phyloP scores from a whole-genome alignment of 2,888 invertebrate genomes.

The Zonitis immaculata region DNA sequence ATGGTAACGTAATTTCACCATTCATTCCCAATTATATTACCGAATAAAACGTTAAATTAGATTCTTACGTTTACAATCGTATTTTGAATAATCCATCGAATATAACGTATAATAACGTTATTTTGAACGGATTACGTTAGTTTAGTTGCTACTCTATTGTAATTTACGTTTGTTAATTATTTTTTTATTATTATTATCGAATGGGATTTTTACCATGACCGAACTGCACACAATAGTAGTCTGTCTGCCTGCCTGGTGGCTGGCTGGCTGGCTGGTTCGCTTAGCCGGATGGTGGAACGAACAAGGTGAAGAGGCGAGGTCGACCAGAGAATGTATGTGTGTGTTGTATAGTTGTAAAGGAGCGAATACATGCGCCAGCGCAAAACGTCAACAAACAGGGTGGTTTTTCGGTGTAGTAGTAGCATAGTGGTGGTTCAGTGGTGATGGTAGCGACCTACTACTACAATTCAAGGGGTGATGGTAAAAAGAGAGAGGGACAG shows the following conservation, averaged over 20 bases:
- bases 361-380: not conserved
- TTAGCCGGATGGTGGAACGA: slow-evolving; percentile 20
- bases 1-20: not conserved
- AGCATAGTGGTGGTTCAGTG: not conserved
- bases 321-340: slow-evolving; percentile 17
- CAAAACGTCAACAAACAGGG: not conserved
- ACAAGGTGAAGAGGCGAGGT: slow-evolving; percentile 39
- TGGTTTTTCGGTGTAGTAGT: not conserved
- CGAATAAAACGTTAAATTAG: too few species aligned
- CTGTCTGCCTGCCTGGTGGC: not conserved
- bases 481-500: not conserved
- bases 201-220: slow-evolving; percentile 6
- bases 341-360: not conserved
- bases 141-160: too few species aligned
- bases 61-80: too few species aligned
- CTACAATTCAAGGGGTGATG: not conserved
- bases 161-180: too few species aligned
- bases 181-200: too few species aligned
- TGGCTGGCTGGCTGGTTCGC: slow-evolving; percentile 5
- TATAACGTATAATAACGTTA: too few species aligned
- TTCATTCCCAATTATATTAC: too few species aligned
- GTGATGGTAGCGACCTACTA: not conserved
- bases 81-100: too few species aligned
- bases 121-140: too few species aligned
- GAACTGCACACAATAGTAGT: slow-evolving; percentile 5